Conservation (phyloP, 2,888 invertebrate species). For the Phyllotreta cruciferae region DNA sequence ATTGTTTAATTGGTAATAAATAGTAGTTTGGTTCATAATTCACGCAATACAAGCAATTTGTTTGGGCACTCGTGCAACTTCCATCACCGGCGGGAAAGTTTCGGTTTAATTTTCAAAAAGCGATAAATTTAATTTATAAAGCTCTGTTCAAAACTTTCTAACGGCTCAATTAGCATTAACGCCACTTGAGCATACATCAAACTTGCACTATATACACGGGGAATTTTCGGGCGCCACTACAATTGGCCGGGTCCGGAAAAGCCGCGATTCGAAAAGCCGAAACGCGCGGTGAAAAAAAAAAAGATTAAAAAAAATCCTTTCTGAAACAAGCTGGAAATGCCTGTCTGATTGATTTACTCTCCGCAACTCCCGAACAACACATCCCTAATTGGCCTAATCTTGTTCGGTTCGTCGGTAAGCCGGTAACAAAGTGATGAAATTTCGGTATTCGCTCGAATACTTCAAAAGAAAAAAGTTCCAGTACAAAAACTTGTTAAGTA, state of each 20-base stretch:
- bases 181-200: slow-evolving; percentile 35
- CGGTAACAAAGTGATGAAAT: slow-evolving; percentile 44
- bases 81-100: slow-evolving; percentile 22
- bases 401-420: slow-evolving; percentile 38
- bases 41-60: slow-evolving; percentile 20
- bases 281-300: slow-evolving; percentile 1
- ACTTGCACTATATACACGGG: slow-evolving; percentile 24
- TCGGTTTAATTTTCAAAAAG: slow-evolving; percentile 32
- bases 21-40: slow-evolving; percentile 15
- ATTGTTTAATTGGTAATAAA: slow-evolving; percentile 9
- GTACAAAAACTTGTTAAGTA: too few relatives aligned
- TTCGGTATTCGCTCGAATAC: slow-evolving; percentile 29
- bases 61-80: slow-evolving; percentile 24
- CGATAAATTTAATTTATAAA: slow-evolving; percentile 33
- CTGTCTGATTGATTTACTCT: slow-evolving; percentile 39
- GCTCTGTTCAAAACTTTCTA: slow-evolving; percentile 33
- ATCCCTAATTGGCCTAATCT: slow-evolving; percentile 46
- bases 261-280: neutral
- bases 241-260: slow-evolving; percentile 9
- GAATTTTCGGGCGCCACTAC: slow-evolving; percentile 10
- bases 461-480: too few relatives aligned
- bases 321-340: slow-evolving; percentile 29
- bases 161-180: slow-evolving; percentile 36
- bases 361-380: slow-evolving; percentile 37
- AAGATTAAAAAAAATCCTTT: slow-evolving; percentile 31